A percentile compares a stretch with the other conserved stretches of the same genome.
Conservation (phyloP, 2,888 invertebrate genomes). For the Crocallis elinguaria region DNA sequence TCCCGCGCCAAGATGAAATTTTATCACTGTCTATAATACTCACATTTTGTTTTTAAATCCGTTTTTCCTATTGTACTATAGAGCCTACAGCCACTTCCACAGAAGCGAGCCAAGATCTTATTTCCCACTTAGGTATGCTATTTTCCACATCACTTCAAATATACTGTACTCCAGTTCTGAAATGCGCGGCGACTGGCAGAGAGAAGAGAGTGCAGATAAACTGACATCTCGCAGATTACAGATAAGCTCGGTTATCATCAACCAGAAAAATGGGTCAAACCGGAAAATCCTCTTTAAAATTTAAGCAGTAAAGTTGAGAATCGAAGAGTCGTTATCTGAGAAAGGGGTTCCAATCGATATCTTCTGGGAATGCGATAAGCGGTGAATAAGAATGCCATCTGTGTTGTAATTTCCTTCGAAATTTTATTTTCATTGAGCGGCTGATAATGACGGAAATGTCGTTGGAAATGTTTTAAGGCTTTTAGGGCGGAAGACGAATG, state of each 20-base stretch:
- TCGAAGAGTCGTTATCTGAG: slow-evolving; percentile 21
- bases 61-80: neutral
- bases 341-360: slow-evolving; percentile 33
- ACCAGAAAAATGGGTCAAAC: slow-evolving; percentile 14
- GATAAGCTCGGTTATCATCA: slow-evolving; percentile 34
- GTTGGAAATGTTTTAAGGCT: slow-evolving; percentile 25
- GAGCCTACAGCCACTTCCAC: slow-evolving; percentile 9
- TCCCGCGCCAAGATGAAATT: neutral
- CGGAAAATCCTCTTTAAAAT: slow-evolving; percentile 32
- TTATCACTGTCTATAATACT: neutral
- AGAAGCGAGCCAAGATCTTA: slow-evolving; percentile 22
- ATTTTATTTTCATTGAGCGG: slow-evolving; percentile 34
- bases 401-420: slow-evolving; percentile 37
- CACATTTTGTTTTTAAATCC: neutral
- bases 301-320: slow-evolving; percentile 28
- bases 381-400: slow-evolving; percentile 37
- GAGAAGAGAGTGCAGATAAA: slow-evolving; percentile 41
- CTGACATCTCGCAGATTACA: slow-evolving; percentile 34
- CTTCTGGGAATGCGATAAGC: slow-evolving; percentile 38
- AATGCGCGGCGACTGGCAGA: slow-evolving; percentile 23
- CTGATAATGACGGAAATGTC: slow-evolving; percentile 23
- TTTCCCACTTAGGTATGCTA: slow-evolving; percentile 15
- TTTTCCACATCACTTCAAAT: slow-evolving; percentile 24
- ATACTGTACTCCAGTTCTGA: slow-evolving; percentile 8
- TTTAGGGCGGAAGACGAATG: slow-evolving; percentile 20